Evolutionary conservation across 2,113 vertebrate genomes (phyloP).

Genomic region (Odocoileus hemionus): DNA sequence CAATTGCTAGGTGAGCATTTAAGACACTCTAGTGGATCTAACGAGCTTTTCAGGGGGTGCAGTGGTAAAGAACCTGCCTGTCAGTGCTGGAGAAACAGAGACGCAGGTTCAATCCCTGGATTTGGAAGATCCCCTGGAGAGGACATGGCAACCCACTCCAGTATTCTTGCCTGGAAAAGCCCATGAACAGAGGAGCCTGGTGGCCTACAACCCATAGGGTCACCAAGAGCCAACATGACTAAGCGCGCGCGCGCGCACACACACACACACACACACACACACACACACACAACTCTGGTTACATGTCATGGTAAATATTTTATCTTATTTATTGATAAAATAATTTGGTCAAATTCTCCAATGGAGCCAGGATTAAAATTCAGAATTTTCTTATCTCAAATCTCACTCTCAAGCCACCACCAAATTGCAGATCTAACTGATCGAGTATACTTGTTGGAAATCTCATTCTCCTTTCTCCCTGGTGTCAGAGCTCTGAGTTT

Average conservation of each 20-base stretch:
- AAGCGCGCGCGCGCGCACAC: too few relatives aligned
- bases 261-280: not conserved
- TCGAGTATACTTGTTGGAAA: not conserved
- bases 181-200: not conserved
- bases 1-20: not conserved
- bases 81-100: not conserved
- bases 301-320: not conserved
- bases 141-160: not conserved
- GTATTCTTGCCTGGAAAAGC: not conserved
- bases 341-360: not conserved
- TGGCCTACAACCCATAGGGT: not conserved
- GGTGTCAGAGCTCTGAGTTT: not conserved
- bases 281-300: not conserved
- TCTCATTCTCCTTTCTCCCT: not conserved
- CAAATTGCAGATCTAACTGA: not conserved
- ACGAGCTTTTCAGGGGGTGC: not conserved
- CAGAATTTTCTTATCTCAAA: not conserved
- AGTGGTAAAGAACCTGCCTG: not conserved
- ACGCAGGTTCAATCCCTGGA: not conserved
- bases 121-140: not conserved
- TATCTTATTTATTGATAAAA: not conserved
- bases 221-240: not conserved
- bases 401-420: not conserved
- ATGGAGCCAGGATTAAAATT: not conserved
- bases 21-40: not conserved